Percentiles rank a stretch among this genome's conserved stretches.
Conservation (phyloP, 1,140 invertebrate species). For the Bombus pyrosoma region DNA sequence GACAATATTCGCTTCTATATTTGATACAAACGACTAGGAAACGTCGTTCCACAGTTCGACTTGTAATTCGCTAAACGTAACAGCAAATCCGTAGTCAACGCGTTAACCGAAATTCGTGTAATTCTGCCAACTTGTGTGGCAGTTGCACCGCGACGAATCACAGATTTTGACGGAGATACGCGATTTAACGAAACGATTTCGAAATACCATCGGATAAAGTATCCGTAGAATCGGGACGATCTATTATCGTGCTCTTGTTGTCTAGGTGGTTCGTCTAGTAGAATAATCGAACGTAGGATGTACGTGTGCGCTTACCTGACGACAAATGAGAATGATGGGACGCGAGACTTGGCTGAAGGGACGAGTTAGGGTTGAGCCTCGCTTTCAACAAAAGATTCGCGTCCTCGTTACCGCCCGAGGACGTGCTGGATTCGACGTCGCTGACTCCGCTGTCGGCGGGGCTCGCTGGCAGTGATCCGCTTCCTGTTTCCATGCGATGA, state of each 20-base stretch:
- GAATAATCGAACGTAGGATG: constrained; percentile 1
- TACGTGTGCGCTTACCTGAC: constrained; percentile 73
- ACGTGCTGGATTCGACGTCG: constrained; percentile 95
- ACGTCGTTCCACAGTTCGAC: background rate
- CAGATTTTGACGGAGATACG: background rate
- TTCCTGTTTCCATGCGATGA: constrained; percentile 71
- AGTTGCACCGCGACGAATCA: rapidly evolving
- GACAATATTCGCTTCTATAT: background rate
- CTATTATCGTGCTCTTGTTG: too few species aligned
- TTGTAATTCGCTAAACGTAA: too few species aligned
- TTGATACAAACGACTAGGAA: background rate
- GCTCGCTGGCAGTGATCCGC: constrained; percentile 96
- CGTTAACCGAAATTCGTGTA: background rate
- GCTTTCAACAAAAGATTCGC: constrained; percentile 94
- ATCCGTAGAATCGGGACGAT: too few species aligned
- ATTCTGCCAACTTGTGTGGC: rapidly evolving
- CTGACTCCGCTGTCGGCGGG: constrained; percentile 98
- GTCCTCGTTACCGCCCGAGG: constrained; percentile 91
- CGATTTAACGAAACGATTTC: constrained; percentile 51
- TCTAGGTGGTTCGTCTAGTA: too few species aligned
- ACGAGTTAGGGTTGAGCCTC: constrained; percentile 86
- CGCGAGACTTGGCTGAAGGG: constrained; percentile 78
- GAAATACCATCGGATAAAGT: background rate
- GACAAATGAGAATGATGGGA: constrained; percentile 81
- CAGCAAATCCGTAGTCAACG: too few species aligned